Conservation (phyloP, 2,797 vertebrate species). For the Lophura swinhoii region DNA sequence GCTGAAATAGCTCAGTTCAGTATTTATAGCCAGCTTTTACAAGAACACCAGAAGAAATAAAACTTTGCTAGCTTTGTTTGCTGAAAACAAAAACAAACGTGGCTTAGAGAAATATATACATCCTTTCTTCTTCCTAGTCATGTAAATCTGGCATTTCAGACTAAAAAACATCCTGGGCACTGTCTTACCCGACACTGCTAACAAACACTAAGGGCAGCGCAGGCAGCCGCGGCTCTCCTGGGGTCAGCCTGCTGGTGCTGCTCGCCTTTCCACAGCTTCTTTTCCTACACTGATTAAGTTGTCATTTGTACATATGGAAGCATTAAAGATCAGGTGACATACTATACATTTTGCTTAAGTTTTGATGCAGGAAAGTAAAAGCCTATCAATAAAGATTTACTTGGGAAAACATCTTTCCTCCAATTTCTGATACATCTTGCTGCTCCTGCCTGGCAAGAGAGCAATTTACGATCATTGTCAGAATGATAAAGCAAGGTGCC, state of each 20-base stretch:
- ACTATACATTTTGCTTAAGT: not conserved
- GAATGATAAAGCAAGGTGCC: not conserved
- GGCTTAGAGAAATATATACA: not conserved
- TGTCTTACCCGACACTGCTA: conserved; percentile 33
- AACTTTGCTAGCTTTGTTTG: not conserved
- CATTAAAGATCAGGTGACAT: not conserved
- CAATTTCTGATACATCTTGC: not conserved
- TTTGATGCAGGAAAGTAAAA: not conserved
- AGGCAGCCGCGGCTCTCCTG: not conserved
- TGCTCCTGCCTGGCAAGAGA: not conserved
- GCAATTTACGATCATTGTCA: fast-evolving
- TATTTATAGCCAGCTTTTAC: not conserved
- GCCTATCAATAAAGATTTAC: not conserved
- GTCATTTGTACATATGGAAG: not conserved
- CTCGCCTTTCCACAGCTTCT: not conserved
- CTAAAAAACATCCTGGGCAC: not conserved
- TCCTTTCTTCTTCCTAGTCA: not conserved
- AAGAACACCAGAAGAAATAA: not conserved
- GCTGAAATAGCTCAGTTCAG: not conserved
- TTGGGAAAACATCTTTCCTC: not conserved
- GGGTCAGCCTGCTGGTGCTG: not conserved
- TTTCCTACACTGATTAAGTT: not conserved
- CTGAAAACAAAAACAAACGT: not conserved
- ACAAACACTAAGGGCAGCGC: conserved; percentile 34
- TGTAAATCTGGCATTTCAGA: not conserved